These are phyloP conservation scores for Fistularia commersonii DNA, from an alignment of 2,797 vertebrate genomes.

Conservation along the genomic window DNA sequence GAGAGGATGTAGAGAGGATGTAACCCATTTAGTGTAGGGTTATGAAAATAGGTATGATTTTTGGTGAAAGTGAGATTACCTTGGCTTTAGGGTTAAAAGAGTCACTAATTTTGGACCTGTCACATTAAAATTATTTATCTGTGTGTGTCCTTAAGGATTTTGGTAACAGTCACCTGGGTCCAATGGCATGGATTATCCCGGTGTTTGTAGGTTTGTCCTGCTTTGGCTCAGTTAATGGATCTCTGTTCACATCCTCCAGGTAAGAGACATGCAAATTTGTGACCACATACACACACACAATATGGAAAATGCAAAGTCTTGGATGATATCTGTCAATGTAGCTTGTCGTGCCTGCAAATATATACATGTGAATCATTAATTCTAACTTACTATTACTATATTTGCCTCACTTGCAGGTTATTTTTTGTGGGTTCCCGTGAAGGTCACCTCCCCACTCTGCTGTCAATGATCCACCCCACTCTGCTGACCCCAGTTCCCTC, in stretches of 20 bases:
- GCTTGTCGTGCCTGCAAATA: not conserved
- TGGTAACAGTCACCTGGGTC: conserved; percentile 86
- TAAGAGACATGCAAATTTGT: conserved; percentile 41
- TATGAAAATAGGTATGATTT: too few relatives aligned
- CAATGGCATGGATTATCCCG: conserved; percentile 97
- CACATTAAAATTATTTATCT: too few relatives aligned
- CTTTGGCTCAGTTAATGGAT: conserved; percentile 96
- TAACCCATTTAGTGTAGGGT: too few relatives aligned
- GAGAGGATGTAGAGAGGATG: too few relatives aligned
- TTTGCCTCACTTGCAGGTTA: conserved; percentile 74
- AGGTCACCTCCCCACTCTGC: conserved; percentile 91
- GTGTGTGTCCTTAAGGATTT: conserved; percentile 82
- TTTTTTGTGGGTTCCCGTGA: conserved; percentile 95
- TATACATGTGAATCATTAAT: too few relatives aligned
- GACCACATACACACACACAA: conserved; percentile 1
- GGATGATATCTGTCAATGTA: not conserved
- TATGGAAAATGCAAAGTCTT: not conserved
- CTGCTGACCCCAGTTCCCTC: conserved; percentile 91
- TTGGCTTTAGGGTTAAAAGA: too few relatives aligned
- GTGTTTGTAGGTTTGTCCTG: conserved; percentile 96
- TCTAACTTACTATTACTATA: not conserved
- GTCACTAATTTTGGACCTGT: too few relatives aligned
- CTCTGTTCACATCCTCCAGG: conserved; percentile 96
- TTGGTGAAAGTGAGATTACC: too few relatives aligned
- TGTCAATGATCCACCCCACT: conserved; percentile 96